Percentiles rank a stretch among this genome's conserved stretches.
These are phyloP conservation scores for Xiphophorus couchianus DNA, from an alignment of 2,113 vertebrate species.

Conservation along the genomic window DNA sequence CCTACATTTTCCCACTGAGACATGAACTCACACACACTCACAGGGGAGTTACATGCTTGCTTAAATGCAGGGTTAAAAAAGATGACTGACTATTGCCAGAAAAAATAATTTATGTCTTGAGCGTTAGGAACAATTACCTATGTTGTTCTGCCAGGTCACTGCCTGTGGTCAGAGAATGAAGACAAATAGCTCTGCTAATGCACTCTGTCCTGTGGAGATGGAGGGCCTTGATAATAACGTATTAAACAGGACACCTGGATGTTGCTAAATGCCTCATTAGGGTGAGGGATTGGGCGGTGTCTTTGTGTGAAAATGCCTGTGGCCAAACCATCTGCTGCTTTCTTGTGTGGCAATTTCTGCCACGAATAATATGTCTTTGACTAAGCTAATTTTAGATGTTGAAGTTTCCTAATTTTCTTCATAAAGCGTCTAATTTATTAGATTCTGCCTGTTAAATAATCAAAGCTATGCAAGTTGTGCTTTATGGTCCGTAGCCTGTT, in stretches of 20 bases:
- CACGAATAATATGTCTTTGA: constrained; percentile 2
- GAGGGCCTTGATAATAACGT: constrained; percentile 63
- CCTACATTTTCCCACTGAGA: constrained; percentile 40
- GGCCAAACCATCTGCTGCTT: constrained; percentile 60
- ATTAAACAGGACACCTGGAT: constrained; percentile 63
- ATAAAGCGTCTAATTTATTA: neutral
- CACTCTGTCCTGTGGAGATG: constrained; percentile 69
- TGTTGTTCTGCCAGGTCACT: constrained; percentile 72
- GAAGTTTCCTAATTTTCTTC: neutral
- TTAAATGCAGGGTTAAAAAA: constrained; percentile 52
- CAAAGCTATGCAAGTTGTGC: neutral
- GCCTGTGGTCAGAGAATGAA: constrained; percentile 69
- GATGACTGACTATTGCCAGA: constrained; percentile 71
- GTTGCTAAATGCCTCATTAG: constrained; percentile 73
- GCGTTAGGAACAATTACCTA: constrained; percentile 74
- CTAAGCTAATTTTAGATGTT: constrained; percentile 9
- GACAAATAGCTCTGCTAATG: constrained; percentile 72
- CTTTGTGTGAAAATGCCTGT: constrained; percentile 56
- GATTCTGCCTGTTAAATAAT: neutral
- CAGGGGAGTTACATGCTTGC: constrained; percentile 52
- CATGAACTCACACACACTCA: constrained; percentile 57
- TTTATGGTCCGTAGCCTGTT: constrained; percentile 2
- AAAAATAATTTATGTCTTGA: constrained; percentile 69
- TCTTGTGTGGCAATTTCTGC: constrained; percentile 28
- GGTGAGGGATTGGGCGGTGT: constrained; percentile 44